A percentile compares a stretch with the other conserved stretches of the same genome.
Evolutionary conservation across 2,888 invertebrate species (phyloP).

Genomic region (Rhagonycha lutea): DNA sequence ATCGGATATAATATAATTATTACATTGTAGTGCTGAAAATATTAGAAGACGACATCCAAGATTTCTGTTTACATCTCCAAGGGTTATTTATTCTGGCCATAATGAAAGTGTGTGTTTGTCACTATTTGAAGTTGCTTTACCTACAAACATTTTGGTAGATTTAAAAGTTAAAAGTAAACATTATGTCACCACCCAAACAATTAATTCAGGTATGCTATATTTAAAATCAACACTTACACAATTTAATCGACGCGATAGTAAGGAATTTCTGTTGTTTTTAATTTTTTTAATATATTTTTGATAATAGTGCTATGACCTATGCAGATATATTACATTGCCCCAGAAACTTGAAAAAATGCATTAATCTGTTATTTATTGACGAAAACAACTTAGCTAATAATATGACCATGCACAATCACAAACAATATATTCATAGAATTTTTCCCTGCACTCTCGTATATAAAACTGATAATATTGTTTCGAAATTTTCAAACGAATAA

Average conservation of each 20-base stretch:
- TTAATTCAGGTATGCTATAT: conserved; percentile 44
- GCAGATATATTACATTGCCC: conserved; percentile 11
- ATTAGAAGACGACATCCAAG: conserved; percentile 38
- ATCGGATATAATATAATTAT: background rate
- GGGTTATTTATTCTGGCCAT: conserved; percentile 45
- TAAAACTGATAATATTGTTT: background rate
- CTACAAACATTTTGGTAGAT: conserved; percentile 43
- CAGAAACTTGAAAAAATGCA: conserved; percentile 20
- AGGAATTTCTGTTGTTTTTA: background rate
- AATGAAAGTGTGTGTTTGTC: conserved; percentile 51
- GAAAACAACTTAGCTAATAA: conserved; percentile 3
- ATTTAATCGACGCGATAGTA: background rate
- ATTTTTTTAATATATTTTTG: background rate
- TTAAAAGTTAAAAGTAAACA: conserved; percentile 48
- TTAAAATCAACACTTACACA: background rate
- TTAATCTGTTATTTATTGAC: background rate
- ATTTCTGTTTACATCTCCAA: conserved; percentile 50
- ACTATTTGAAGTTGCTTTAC: conserved; percentile 41
- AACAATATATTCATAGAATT: background rate
- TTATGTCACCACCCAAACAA: conserved; percentile 39
- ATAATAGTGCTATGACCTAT: conserved; percentile 17
- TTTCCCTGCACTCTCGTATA: background rate
- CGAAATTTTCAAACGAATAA: background rate
- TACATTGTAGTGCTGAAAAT: conserved; percentile 18
- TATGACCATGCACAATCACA: background rate